Evolutionary conservation across 1,140 invertebrate species (phyloP).

Genomic region (Drosophila melanogaster): Release_6_plus_ISO1_MT NT_033777.3:22698001-22698500

Average conservation of each 20-base stretch:
- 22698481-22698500: conserved; percentile 57
- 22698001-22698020: too few relatives aligned
- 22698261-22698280: not conserved
- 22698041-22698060: too few relatives aligned
- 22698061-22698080: too few relatives aligned
- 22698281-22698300: not conserved
- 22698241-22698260: not conserved
- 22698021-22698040: too few relatives aligned
- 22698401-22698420: conserved; percentile 31
- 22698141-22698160: not conserved
- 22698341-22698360: conserved; percentile 21
- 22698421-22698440: conserved; percentile 41
- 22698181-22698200: too few relatives aligned
- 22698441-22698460: conserved; percentile 65
- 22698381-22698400: conserved; percentile 35
- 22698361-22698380: not conserved
- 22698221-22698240: too few relatives aligned
- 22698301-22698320: not conserved
- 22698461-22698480: conserved; percentile 66
- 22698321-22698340: not conserved
- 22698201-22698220: too few relatives aligned
- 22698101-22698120: too few relatives aligned
- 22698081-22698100: too few relatives aligned
- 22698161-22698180: not conserved
- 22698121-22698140: too few relatives aligned